Base-by-base conservation (phyloP, 2,888 invertebrate species). In the Anaspis maculata region DNA sequence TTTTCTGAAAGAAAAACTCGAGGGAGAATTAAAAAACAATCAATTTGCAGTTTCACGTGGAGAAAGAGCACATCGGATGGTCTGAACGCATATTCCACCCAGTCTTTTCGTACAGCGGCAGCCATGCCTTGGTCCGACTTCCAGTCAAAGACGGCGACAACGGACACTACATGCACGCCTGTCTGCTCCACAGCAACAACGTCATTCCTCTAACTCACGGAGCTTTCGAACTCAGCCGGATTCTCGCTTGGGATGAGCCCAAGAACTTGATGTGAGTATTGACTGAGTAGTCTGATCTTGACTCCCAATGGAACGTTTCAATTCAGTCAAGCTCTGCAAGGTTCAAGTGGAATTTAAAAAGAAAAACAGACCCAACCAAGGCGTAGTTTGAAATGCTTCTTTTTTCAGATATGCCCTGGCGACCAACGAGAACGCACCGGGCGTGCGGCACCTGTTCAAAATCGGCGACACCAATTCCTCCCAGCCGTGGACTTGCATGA, bases 381-480 rank as follows among this genome's bases (percentile, higher is more conserved):
- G n/a, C n/a, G n/a, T n/a, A n/a, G n/a, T n/a, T n/a, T n/a, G n/a
- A n/a, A n/a, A n/a, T n/a, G n/a, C n/a, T n/a, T n/a, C 30, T 27
- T 29, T 26, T 61, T 59, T 6, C 67, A 86, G 86, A 39, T 92
- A 88, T 64, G 85, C 83, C 52, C 75, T 87, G 48, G 88, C 85
- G 21, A 84, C 86, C 3, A 80, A 80, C 2, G 80, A 82, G 47
- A 79, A 78, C 28, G 74, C 77, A 44, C 85, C 91, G 0, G 83
- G 85, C 1, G 80, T 83, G 55, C 72, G 87, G 1, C 92, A 92
- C 62, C 67, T 92, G 42, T 89, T 83, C 69, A 76, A 83, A 56
- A 77, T 84, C 2, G 69, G 69, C 37, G 67, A 70, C 39, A 60
- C 62, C 23, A 45, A 44, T 26, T 59, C 64, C 2, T 61, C 64